Base-by-base conservation (phyloP, 92 coral and sea anemone genomes). In the Phenganax subtilis region DNA sequence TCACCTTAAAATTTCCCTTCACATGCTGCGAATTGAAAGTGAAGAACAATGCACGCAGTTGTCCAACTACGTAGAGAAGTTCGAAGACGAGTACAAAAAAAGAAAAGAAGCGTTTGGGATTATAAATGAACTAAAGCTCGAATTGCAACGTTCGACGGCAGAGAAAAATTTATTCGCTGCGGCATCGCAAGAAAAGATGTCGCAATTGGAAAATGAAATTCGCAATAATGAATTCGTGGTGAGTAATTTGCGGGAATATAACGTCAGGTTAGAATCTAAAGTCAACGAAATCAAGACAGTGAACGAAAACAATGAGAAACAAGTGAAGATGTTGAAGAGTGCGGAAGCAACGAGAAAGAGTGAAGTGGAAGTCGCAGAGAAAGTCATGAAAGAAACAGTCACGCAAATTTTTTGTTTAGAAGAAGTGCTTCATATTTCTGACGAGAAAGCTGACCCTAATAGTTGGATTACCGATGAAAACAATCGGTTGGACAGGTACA, bases 11-110 rank as follows among this genome's bases (percentile, higher is more conserved):
- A 44, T 17, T 7, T 53, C 62, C 10, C 73, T 79, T n/a, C 61
- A 79, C 14, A 17, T 31, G 14, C 44, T 79, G 27, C 47, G 51
- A 54, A 65, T 44, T 7, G 83, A 79, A 65, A 79, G 20, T n/a
- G 65, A 65, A 7, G 44, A 8, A 11, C 69, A 60, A 44, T 52
- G 28, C 65, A n/a, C 56, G 57, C 57, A 63, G 53, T 51, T 79
- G 20, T 67, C 83, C 25, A 79, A 17, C 47, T 68, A 79, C 44
- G 12, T 59, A 9, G 55, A 64, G 15, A 62, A 54, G 16, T 51
- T 20, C 30, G 62, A 53, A 52, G 37, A 79, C 28, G 83, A 79
- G 29, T 15, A 2, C 56, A 17, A n/a, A 0, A 57, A 31, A 15
- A 62, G 62, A 37, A 37, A 63, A 65, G 53, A 27, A 2, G 60